Conservation (phyloP, 2,888 invertebrate species). For the Nymphalis urticae region DNA sequence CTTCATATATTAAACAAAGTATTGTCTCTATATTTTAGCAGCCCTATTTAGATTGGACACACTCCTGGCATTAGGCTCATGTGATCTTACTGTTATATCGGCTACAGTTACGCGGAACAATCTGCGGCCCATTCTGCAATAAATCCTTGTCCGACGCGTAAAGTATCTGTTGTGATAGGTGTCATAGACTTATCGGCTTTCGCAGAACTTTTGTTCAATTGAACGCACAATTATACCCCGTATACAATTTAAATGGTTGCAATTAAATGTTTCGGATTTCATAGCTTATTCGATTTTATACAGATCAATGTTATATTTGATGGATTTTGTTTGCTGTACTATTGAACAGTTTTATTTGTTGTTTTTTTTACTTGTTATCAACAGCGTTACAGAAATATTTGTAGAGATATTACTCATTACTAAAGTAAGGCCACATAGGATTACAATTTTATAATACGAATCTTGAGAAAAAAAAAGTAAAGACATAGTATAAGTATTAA, state of each 20-base stretch:
- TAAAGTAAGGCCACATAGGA: too few relatives aligned
- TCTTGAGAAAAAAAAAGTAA: too few relatives aligned
- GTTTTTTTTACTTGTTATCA: too few relatives aligned
- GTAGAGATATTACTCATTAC: too few relatives aligned
- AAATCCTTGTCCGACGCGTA: conserved; percentile 39
- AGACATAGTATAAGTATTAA: too few relatives aligned
- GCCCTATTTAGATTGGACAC: conserved; percentile 24
- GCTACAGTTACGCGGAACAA: conserved; percentile 43
- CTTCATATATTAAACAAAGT: background rate
- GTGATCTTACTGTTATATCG: conserved; percentile 36
- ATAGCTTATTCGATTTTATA: background rate
- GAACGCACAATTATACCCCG: conserved; percentile 17
- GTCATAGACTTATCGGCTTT: conserved; percentile 28
- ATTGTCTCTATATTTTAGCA: background rate
- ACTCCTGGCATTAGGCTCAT: conserved; percentile 20
- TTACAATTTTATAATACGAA: too few relatives aligned
- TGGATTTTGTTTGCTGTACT: too few relatives aligned
- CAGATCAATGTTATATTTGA: background rate
- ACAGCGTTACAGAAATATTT: too few relatives aligned
- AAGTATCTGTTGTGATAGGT: conserved; percentile 34
- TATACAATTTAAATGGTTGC: background rate
- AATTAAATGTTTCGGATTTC: background rate
- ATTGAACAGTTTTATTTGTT: too few relatives aligned
- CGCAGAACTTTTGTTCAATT: conserved; percentile 29
- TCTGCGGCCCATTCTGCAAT: conserved; percentile 39